A percentile compares a stretch with the other conserved stretches of the same genome.
Evolutionary conservation across 2,113 vertebrate species (phyloP).

Genomic region (Paramisgurnus dabryanus): DNA sequence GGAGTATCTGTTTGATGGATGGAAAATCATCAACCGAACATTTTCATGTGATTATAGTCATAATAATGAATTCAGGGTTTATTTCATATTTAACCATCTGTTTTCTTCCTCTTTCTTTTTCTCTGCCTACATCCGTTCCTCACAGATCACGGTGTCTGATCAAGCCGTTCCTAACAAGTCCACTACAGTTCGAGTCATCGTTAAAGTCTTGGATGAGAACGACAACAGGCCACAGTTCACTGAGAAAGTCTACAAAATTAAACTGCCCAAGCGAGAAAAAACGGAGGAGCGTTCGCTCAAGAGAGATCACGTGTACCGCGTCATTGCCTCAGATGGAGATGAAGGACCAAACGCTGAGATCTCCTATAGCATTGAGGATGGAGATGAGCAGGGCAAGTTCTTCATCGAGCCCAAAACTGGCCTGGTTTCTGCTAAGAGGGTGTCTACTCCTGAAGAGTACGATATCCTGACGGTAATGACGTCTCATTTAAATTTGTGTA

Average conservation of each 20-base stretch:
- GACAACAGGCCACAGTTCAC: slow-evolving; percentile 93
- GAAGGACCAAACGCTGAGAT: slow-evolving; percentile 92
- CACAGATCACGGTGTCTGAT: slow-evolving; percentile 89
- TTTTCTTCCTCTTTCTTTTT: not conserved
- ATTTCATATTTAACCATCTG: not conserved
- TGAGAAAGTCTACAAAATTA: slow-evolving; percentile 97
- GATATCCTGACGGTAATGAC: slow-evolving; percentile 93
- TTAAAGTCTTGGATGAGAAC: slow-evolving; percentile 94
- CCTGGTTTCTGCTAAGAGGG: slow-evolving; percentile 91
- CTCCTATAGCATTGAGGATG: slow-evolving; percentile 96
- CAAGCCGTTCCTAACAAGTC: slow-evolving; percentile 83
- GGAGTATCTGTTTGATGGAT: not conserved
- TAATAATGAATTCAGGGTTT: not conserved
- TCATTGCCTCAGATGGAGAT: slow-evolving; percentile 90
- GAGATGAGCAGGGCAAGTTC: slow-evolving; percentile 92
- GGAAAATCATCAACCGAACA: not conserved
- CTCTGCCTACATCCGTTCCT: not conserved
- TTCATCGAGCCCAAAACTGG: slow-evolving; percentile 98
- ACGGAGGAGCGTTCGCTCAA: slow-evolving; percentile 78
- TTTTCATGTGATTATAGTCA: not conserved
- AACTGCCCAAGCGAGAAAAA: slow-evolving; percentile 87
- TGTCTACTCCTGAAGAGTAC: slow-evolving; percentile 89
- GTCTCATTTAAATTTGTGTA: not conserved
- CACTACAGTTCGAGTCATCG: slow-evolving; percentile 85
- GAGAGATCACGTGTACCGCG: slow-evolving; percentile 89